Evolutionary conservation across 1,140 invertebrate genomes (phyloP).

Genomic region (Zaprionus inermis): DNA sequence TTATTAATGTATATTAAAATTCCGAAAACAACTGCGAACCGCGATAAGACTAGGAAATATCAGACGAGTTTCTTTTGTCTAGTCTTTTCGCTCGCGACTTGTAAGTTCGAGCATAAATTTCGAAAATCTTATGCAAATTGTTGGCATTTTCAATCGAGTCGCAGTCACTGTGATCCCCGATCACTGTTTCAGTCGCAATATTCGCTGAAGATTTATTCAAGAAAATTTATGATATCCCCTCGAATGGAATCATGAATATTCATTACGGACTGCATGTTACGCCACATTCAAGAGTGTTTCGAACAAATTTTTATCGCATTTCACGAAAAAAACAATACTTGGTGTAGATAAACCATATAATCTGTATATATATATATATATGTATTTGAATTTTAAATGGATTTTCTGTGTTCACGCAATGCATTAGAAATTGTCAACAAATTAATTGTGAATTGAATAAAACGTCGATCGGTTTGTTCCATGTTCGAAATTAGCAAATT

Average conservation of each 20-base stretch:
- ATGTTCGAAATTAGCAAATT: conserved; percentile 18
- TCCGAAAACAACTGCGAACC: conserved; percentile 49
- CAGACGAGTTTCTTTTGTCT: conserved; percentile 65
- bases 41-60: conserved; percentile 44
- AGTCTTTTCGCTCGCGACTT: background rate
- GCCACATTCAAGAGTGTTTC: conserved; percentile 69
- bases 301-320: conserved; percentile 73
- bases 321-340: conserved; percentile 38
- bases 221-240: conserved; percentile 24
- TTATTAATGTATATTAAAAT: conserved; percentile 78
- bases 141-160: conserved; percentile 26
- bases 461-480: conserved; percentile 3
- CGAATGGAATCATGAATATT: conserved; percentile 64
- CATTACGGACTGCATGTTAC: conserved; percentile 71
- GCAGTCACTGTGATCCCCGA: conserved; percentile 12
- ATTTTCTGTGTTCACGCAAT: conserved; percentile 47
- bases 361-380: background rate
- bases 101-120: conserved; percentile 41
- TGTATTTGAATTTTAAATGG: conserved; percentile 51
- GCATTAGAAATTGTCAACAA: conserved; percentile 52
- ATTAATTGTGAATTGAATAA: conserved; percentile 39
- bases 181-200: conserved; percentile 32
- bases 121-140: conserved; percentile 55
- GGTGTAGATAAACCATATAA: background rate
- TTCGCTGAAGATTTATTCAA: conserved; percentile 33